Conservation (phyloP, 30 jellyfish, hydroid and myxozoan species). For the Aurelia aurita region DNA sequence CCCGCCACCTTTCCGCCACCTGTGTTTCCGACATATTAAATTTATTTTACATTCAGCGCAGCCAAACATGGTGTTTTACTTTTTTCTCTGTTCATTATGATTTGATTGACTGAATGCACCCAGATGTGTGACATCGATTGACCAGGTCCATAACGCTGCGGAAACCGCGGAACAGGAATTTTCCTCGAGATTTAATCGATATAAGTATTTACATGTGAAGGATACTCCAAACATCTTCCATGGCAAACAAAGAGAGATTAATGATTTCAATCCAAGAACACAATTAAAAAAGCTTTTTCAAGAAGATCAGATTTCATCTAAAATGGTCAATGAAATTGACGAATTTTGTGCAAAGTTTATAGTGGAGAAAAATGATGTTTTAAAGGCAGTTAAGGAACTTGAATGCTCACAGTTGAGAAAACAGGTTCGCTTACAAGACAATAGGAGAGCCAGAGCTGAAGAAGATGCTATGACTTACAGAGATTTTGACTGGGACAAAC, state of each 20-base stretch:
- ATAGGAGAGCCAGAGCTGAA: background rate
- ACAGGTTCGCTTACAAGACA: background rate
- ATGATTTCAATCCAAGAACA: slow-evolving; percentile 45
- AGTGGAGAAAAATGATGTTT: background rate
- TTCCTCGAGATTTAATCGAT: too few relatives aligned
- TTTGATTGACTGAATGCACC: too few relatives aligned
- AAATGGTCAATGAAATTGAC: background rate
- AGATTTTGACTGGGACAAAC: slow-evolving; percentile 33
- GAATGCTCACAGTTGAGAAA: background rate
- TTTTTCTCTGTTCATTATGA: too few relatives aligned
- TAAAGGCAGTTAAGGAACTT: slow-evolving; percentile 9
- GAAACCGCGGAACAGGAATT: too few relatives aligned
- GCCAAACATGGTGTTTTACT: too few relatives aligned
- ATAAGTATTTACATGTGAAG: slow-evolving; percentile 15
- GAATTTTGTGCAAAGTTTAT: slow-evolving; percentile 26
- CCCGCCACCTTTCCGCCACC: too few relatives aligned
- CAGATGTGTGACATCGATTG: too few relatives aligned
- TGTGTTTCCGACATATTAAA: too few relatives aligned
- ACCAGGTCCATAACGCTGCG: too few relatives aligned
- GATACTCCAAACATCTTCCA: background rate
- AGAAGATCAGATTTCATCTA: background rate
- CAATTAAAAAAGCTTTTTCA: slow-evolving; percentile 8
- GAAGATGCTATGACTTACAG: slow-evolving; percentile 15
- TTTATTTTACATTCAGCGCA: too few relatives aligned
- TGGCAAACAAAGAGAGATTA: slow-evolving; percentile 40